Base-by-base conservation (phyloP, 1,140 invertebrate species). In the Achatina immaculata region DNA sequence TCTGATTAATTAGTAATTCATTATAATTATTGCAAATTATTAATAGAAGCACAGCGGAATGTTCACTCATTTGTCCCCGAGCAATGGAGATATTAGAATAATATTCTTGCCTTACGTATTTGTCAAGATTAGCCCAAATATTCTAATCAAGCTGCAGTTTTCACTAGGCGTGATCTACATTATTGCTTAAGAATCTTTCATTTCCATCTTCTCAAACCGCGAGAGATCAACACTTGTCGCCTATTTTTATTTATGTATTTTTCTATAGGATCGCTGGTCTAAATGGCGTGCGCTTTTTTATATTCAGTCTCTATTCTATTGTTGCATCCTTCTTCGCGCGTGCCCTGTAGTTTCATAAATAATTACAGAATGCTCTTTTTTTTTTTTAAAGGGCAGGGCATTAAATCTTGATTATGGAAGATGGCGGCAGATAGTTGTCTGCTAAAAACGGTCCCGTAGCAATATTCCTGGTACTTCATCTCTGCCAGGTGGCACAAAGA, bases 1-100 rank as follows among this genome's bases (percentile, higher is more conserved):
- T n/a, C n/a, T n/a, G n/a, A n/a, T n/a, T 62, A 62, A 62, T n/a
- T 62, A 62, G 28, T 14, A 31, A 62, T 62, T 62, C 28, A 62
- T 62, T 62, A 62, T 62, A 62, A n/a, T 62, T 62, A 2, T 31
- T 62, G 31, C n/a, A 62, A 1, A 62, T 62, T 62, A 62, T 62
- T 31, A 62, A 31, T 62, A 62, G 31, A 28, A 62, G 6, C 7
- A n/a, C 28, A 21, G 28, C 58, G n/a, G 16, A 21, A 31, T 31
- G 31, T 62, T 62, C n/a, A 62, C 28, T 62, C 21, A 62, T 62
- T 62, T 19, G 28, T 34, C 58, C 58, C 31, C 31, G 1, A 9
- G 7, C 58, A 6, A 19, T 31, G 1, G 58, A 6, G n/a, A 11
- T 9, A 62, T 62, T 62, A 31, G 58, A 62, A 62, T 62, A 62